Evolutionary conservation across 2,113 vertebrate species (phyloP), one percentile per base, ranked within the genome.

Genomic region (Hippolais icterina): DNA sequence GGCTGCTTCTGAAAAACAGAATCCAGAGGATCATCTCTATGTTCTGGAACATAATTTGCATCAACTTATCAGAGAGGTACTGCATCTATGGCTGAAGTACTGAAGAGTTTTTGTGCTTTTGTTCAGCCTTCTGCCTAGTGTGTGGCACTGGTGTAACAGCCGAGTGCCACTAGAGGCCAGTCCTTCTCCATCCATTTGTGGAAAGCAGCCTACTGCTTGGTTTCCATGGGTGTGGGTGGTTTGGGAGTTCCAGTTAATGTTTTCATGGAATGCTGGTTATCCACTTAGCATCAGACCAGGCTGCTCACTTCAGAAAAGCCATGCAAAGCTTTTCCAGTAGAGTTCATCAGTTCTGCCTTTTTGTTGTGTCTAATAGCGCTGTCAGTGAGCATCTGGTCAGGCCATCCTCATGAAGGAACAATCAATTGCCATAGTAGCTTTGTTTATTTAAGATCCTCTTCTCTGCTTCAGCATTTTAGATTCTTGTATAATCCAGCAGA

Each of bases 41-140:
- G 99, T 99, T 35, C 97, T 99, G 17, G 99, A 99, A 90, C 99
- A 99, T 93, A 99, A 99, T 78, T 97, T 99, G 61, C 99, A 99
- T 96, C 99, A 99, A 11, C 98, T 99, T 93, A 99, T 99, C 83
- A 98, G 99, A 98, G 99, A 99, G 99, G 99, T 99, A 98, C 91
- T 37, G 61, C 22, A 52, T 65, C 74, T 65, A 1, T 39, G 56
- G 25, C 72, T 22, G n/a, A 54, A 49, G 10, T 14, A 15, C 41
- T 63, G 57, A 50, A 39, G 53, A 41, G 21, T 6, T 83, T 33
- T 47, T 2, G 53, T 27, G 70, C 19, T 80, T 78, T 50, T 39
- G 11, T 53, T 85, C 19, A 18, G 33, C 12, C 25, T 61, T 33
- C 3, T 44, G 1, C 4, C 0, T 2, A 1, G 25, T 11, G 27